A percentile compares a stretch with the other conserved stretches of the same genome.
These are phyloP conservation scores for Drosophila hamatofila DNA, from an alignment of 2,888 invertebrate genomes.

Conservation along the genomic window DNA sequence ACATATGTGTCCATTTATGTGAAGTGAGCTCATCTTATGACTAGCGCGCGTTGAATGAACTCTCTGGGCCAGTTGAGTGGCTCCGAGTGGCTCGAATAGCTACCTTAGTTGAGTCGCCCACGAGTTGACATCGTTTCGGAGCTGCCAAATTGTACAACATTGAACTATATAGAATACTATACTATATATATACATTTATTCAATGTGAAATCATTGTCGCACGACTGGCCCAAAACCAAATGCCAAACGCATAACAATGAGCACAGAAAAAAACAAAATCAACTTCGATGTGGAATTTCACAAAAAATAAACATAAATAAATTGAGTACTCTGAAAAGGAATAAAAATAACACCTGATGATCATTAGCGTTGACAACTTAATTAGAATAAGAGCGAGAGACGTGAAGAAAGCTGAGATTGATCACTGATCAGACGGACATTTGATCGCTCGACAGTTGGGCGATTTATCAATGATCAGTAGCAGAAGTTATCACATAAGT, in stretches of 20 bases:
- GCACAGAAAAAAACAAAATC: slow-evolving; percentile 12
- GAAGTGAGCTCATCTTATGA: slow-evolving; percentile 22
- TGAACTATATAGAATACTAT: slow-evolving; percentile 71
- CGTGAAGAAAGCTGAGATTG: slow-evolving; percentile 28
- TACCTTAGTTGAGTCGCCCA: slow-evolving; percentile 34
- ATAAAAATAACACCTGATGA: slow-evolving; percentile 24
- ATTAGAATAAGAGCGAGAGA: slow-evolving; percentile 26
- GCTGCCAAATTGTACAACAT: slow-evolving; percentile 60
- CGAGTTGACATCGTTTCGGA: slow-evolving; percentile 49
- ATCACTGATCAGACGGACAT: slow-evolving; percentile 24
- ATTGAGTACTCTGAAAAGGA: slow-evolving; percentile 32
- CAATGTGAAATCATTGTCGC: slow-evolving; percentile 62
- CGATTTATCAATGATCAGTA: background rate
- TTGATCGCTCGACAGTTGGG: slow-evolving; percentile 20
- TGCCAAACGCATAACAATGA: slow-evolving; percentile 66
- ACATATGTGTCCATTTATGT: background rate
- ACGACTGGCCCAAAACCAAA: slow-evolving; percentile 53
- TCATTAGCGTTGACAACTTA: slow-evolving; percentile 26
- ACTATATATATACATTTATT: slow-evolving; percentile 7
- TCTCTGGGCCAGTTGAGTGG: slow-evolving; percentile 45
- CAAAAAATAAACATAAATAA: slow-evolving; percentile 51
- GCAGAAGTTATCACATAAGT: background rate
- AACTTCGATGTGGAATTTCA: slow-evolving; percentile 60
- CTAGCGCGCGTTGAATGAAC: slow-evolving; percentile 36
- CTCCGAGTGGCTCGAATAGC: slow-evolving; percentile 11